Conservation (phyloP, 2,888 invertebrate species). For the Silvanus unidentatus region DNA sequence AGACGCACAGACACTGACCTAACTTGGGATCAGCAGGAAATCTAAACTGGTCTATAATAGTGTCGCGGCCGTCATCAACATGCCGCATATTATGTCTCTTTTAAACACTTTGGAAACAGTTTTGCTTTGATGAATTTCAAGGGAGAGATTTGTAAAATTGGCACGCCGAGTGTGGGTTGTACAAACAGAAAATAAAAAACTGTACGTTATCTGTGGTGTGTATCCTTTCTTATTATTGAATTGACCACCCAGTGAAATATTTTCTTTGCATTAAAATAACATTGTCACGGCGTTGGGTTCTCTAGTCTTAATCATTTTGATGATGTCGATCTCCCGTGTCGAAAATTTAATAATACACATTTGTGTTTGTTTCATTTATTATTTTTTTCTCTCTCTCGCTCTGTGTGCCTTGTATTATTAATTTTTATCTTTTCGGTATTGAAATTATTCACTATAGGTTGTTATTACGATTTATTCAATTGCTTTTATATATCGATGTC, state of each 20-base stretch:
- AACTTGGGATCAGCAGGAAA: slow-evolving; percentile 17
- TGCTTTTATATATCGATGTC: too few species aligned
- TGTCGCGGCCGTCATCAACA: too few species aligned
- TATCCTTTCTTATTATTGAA: not conserved
- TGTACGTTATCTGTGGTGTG: too few species aligned
- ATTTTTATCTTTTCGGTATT: not conserved
- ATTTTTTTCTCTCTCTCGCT: not conserved
- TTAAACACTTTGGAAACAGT: too few species aligned
- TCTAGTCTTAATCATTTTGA: slow-evolving; percentile 3
- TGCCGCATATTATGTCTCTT: too few species aligned
- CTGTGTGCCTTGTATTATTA: not conserved
- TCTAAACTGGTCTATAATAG: slow-evolving; percentile 18
- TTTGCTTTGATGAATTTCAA: too few species aligned
- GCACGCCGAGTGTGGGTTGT: too few species aligned
- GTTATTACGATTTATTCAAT: too few species aligned
- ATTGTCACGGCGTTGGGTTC: slow-evolving; percentile 1
- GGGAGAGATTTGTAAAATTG: too few species aligned
- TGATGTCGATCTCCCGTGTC: slow-evolving; percentile 5
- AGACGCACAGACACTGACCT: slow-evolving; percentile 24
- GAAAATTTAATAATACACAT: slow-evolving; percentile 3
- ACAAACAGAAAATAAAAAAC: too few species aligned
- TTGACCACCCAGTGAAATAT: not conserved
- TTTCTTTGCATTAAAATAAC: slow-evolving; percentile 3
- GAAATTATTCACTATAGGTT: not conserved
- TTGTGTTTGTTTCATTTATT: not conserved